Base-by-base conservation (phyloP, 1,140 invertebrate genomes). In the Littorina saxatilis region DNA sequence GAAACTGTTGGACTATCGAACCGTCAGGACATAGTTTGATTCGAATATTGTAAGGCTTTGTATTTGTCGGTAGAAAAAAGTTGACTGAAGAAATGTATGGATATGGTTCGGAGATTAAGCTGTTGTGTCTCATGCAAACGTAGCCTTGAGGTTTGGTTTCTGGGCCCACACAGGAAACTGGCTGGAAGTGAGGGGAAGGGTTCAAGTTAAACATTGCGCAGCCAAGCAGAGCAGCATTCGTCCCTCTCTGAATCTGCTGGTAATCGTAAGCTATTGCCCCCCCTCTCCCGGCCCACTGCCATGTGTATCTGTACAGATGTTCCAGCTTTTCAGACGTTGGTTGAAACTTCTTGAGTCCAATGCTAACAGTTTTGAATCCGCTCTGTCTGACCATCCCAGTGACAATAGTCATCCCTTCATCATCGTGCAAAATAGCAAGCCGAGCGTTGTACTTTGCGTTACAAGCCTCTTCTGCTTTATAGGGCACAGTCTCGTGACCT, bases 281-380 rank as follows among this genome's bases (percentile, higher is more conserved):
- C 17, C 74, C 74, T 9, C 9, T 29, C 4, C 52, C 74, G 9
- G 52, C 74, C 74, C 74, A 77, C 32, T 77, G 74, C 74, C 74
- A 77, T 13, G 61, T 11, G 52, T 37, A 77, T 17, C 50, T 58
- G 74, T 77, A 77, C 13, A 77, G 35, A 66, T 32, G 61, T 13
- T 32, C 27, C 7, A 17, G 13, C 61, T 27, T 32, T 11, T 35
- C 9, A 0, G 32, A 13, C n/a, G 7, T 35, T 0, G 61, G 13
- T 27, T 17, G 29, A 9, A 66, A 27, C 27, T 66, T 66, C 2
- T 35, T 66, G 27, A 66, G 29, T 32, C 61, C 61, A 4, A 66
- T 32, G 32, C 29, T 0, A 13, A 66, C 29, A 32, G 61, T 27
- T 9, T 1, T 9, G 20, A 66, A 66, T 11, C 61, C 61, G 29